These are phyloP conservation scores for Burhinus bistriatus DNA, from an alignment of 2,113 vertebrate species.

Conservation along the genomic window DNA sequence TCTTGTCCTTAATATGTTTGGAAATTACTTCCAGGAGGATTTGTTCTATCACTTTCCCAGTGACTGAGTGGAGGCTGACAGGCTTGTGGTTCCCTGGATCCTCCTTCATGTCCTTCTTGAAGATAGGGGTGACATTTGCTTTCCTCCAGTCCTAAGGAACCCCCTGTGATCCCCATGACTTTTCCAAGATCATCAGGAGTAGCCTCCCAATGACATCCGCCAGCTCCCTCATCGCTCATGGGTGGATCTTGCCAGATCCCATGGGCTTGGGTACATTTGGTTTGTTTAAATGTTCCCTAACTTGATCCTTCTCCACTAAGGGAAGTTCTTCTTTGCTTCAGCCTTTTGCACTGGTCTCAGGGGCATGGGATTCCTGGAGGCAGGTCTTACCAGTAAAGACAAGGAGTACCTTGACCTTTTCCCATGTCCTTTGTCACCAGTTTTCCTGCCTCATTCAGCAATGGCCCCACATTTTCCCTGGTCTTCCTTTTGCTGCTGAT, in stretches of 20 bases:
- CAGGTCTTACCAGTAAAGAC: background rate
- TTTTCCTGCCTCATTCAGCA: background rate
- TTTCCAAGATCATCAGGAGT: background rate
- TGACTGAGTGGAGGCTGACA: background rate
- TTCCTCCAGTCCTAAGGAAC: background rate
- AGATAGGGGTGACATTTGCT: background rate
- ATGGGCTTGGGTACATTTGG: background rate
- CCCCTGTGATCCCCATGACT: background rate
- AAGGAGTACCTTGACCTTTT: background rate
- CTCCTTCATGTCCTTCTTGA: background rate
- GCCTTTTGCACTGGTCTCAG: background rate
- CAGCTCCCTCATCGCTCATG: background rate
- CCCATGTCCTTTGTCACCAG: background rate
- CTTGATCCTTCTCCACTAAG: background rate
- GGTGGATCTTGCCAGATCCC: background rate
- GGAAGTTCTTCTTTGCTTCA: background rate
- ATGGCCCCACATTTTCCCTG: background rate
- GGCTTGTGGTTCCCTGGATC: background rate
- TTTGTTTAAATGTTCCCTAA: background rate
- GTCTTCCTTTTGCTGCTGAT: background rate
- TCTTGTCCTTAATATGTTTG: background rate
- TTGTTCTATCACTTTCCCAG: background rate
- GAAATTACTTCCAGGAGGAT: background rate
- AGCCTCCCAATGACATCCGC: fast-evolving
- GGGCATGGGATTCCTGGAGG: background rate